Conservation (phyloP, 2,888 invertebrate genomes). For the Melanchra persicariae region DNA sequence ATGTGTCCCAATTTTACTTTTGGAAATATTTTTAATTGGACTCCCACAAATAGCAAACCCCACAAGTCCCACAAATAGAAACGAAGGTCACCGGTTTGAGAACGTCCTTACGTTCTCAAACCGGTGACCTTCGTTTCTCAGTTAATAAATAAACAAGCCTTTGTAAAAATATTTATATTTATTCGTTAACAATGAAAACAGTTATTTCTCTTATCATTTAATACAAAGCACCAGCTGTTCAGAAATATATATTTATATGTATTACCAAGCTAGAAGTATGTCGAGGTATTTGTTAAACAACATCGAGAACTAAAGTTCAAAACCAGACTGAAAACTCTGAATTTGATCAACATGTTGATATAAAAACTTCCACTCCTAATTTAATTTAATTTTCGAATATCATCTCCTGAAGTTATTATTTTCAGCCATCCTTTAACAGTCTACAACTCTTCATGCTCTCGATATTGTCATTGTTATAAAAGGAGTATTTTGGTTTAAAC, state of each 20-base stretch:
- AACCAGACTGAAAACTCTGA: conserved; percentile 1
- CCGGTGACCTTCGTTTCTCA: not conserved
- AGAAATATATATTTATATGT: conserved; percentile 30
- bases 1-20: not conserved
- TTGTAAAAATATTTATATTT: conserved; percentile 59
- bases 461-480: conserved; percentile 35
- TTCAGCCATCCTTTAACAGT: not conserved
- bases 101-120: not conserved
- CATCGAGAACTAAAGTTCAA: conserved; percentile 35
- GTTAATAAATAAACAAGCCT: conserved; percentile 12
- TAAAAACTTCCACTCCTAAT: not conserved
- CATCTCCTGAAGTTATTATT: not conserved
- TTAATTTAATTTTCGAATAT: not conserved
- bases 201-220: conserved; percentile 53
- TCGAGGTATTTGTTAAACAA: conserved; percentile 64
- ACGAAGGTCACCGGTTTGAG: too few species aligned
- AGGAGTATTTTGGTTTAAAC: conserved; percentile 60
- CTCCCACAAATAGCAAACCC: not conserved
- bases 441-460: conserved; percentile 9
- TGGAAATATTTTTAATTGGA: not conserved
- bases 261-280: conserved; percentile 45
- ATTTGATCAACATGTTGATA: conserved; percentile 4
- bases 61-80: not conserved
- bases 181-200: conserved; percentile 65
- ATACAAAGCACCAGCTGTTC: conserved; percentile 62